Base-by-base conservation (phyloP, 2,797 vertebrate species). In the Cryptoblepharus egeriae region DNA sequence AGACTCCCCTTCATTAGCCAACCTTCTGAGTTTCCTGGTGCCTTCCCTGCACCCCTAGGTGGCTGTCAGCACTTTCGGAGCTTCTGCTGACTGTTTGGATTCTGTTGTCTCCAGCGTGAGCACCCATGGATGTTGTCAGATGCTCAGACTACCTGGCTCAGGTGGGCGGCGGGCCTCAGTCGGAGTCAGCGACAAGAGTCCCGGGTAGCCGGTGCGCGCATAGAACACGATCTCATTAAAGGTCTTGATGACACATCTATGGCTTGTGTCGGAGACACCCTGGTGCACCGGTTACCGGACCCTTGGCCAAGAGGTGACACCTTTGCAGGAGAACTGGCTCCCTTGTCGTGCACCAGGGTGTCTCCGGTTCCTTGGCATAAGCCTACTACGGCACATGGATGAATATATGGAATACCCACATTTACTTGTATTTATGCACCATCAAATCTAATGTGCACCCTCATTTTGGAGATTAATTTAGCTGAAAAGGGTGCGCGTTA, bases 341-440 rank as follows among this genome's bases (percentile, higher is more conserved):
- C n/a, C n/a, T n/a, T n/a, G n/a, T n/a, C n/a, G n/a, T n/a, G n/a
- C n/a, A n/a, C n/a, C n/a, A n/a, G n/a, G n/a, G n/a, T n/a, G n/a
- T n/a, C n/a, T n/a, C n/a, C n/a, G n/a, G n/a, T n/a, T n/a, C n/a
- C n/a, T n/a, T n/a, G n/a, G n/a, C n/a, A n/a, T n/a, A n/a, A n/a
- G n/a, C n/a, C n/a, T n/a, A n/a, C n/a, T n/a, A n/a, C n/a, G 61
- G 60, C 15, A 2, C 0, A 12, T 65, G 24, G 22, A 60, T 73
- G 85, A 80, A 39, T 57, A 84, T 88, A 35, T 77, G 79, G 55
- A 80, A 82, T 26, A 68, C 37, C n/a, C 12, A 35, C 52, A 83
- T 45, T 55, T 63, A 77, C 76, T 89, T 74, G 5, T 11, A 45
- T 83, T 63, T n/a, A n/a, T n/a, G n/a, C n/a, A n/a, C n/a, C n/a